These are phyloP conservation scores for Archilochus colubris DNA, from an alignment of 2,113 vertebrate genomes.

Conservation along the genomic window DNA sequence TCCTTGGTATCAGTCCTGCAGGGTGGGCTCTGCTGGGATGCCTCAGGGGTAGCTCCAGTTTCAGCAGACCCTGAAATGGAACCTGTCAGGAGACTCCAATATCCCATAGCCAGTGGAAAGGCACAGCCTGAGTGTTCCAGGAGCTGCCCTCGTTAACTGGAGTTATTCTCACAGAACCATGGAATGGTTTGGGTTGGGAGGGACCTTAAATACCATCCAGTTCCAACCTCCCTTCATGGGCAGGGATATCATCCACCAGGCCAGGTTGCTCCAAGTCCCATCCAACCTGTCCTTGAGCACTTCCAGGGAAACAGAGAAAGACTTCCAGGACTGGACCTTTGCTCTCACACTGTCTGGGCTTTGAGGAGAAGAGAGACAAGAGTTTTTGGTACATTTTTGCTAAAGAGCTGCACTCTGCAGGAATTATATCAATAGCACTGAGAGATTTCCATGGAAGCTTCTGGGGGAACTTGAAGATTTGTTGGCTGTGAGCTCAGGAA, in stretches of 20 bases:
- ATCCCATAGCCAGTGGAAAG: background rate
- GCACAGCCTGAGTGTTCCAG: background rate
- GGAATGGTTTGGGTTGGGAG: too few relatives aligned
- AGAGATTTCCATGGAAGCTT: background rate
- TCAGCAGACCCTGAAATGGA: background rate
- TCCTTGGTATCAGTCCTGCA: background rate
- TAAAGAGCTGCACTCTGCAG: background rate
- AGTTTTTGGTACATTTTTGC: background rate
- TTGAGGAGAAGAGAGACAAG: background rate
- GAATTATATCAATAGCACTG: rapidly evolving
- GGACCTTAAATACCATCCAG: too few relatives aligned
- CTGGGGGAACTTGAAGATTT: background rate
- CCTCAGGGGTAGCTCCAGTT: background rate
- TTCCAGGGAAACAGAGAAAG: background rate
- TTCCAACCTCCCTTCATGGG: too few relatives aligned
- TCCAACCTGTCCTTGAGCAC: too few relatives aligned
- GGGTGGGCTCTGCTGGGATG: background rate
- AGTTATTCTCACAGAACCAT: background rate
- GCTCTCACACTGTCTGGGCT: background rate
- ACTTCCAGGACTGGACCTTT: background rate
- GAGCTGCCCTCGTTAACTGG: background rate
- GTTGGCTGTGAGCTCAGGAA: background rate
- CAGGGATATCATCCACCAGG: too few relatives aligned
- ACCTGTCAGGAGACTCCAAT: background rate
- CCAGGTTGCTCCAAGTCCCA: too few relatives aligned